These are phyloP conservation scores for Drosophila quadrilineata DNA, from an alignment of 1,140 invertebrate genomes.

Conservation along the genomic window DNA sequence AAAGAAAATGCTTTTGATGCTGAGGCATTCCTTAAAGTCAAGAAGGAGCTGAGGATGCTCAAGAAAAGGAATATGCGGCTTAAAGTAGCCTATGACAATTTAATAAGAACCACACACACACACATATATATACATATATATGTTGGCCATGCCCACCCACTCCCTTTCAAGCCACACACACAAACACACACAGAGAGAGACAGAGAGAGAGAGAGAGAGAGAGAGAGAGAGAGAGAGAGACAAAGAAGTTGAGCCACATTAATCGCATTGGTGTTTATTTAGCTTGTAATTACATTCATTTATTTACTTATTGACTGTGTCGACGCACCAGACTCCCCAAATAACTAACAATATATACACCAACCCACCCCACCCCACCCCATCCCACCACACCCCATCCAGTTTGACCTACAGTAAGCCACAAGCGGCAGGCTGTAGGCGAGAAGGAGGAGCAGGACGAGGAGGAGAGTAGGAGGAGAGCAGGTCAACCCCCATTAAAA, in stretches of 20 bases:
- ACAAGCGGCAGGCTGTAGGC: no score
- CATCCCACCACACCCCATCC: background rate
- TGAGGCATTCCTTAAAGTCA: constrained; percentile 1
- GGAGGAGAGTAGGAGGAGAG: background rate
- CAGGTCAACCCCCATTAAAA: constrained; percentile 70
- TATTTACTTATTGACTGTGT: constrained; percentile 81
- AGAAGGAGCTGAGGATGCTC: no score
- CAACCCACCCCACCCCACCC: background rate
- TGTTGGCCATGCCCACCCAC: background rate
- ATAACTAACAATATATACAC: constrained; percentile 43
- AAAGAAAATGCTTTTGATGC: constrained; percentile 32
- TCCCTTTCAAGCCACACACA: background rate
- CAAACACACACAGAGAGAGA: no score
- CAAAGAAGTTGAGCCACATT: constrained; percentile 57
- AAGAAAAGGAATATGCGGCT: no score
- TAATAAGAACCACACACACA: background rate
- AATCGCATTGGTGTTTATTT: constrained; percentile 81
- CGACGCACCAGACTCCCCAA: constrained; percentile 50
- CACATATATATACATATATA: background rate
- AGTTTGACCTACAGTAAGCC: constrained; percentile 62
- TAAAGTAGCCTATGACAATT: constrained; percentile 24
- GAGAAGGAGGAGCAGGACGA: background rate
- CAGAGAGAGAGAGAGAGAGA: no score
- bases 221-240: no score
- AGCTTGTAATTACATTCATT: constrained; percentile 81